phyloP scores from a whole-genome alignment of 2,797 vertebrate genomes.

The Microcaecilia unicolor region DNA sequence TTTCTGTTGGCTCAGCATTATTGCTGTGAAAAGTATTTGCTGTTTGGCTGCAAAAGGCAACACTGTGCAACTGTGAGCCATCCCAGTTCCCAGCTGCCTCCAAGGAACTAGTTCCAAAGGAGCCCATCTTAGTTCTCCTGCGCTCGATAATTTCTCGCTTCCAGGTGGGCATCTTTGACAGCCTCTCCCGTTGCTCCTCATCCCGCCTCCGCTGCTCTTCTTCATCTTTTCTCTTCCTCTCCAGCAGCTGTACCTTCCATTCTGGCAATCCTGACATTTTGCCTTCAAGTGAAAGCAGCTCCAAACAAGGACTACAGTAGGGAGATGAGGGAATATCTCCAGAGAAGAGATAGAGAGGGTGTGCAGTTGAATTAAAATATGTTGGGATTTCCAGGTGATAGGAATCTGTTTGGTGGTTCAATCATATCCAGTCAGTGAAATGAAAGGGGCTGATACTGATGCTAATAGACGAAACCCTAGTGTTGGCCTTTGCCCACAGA shows the following conservation, averaged over 20 bases:
- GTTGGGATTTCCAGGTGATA: too few species aligned
- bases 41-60: constrained; percentile 22
- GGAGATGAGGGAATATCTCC: not conserved
- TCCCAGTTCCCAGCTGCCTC: constrained; percentile 24
- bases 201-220: constrained; percentile 64
- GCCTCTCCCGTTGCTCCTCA: constrained; percentile 67
- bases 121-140: constrained; percentile 66
- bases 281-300: not conserved
- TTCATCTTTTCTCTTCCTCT: constrained; percentile 74
- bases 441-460: too few species aligned
- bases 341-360: not conserved
- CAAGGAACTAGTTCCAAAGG: constrained; percentile 16
- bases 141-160: constrained; percentile 80
- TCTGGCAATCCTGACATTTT: constrained; percentile 49
- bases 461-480: too few species aligned
- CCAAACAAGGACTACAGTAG: not conserved
- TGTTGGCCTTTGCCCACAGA: too few species aligned
- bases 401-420: too few species aligned
- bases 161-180: constrained; percentile 82
- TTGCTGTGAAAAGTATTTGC: not conserved
- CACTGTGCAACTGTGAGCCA: constrained; percentile 29
- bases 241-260: constrained; percentile 84
- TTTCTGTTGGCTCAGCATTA: constrained; percentile 11
- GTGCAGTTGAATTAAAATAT: not conserved
- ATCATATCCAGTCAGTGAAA: too few species aligned